Percentiles rank a stretch among this genome's conserved stretches.
Conservation (phyloP, 2,113 vertebrate genomes). For the Colaptes auratus region DNA sequence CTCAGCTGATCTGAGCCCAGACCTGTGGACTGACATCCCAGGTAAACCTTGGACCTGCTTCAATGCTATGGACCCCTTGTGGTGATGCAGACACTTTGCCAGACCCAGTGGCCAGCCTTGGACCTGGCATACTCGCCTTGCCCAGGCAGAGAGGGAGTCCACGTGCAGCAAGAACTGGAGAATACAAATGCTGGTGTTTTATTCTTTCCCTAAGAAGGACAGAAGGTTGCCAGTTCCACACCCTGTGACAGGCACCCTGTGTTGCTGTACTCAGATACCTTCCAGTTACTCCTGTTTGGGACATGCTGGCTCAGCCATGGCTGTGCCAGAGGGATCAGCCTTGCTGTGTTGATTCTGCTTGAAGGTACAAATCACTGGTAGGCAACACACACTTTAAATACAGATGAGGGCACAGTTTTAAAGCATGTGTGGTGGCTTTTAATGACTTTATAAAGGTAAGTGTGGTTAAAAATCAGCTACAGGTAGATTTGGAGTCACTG, state of each 20-base stretch:
- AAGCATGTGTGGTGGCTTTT: background rate
- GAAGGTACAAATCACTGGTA: background rate
- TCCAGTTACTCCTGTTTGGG: background rate
- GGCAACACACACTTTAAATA: background rate
- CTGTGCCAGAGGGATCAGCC: background rate
- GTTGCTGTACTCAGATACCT: background rate
- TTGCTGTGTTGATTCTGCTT: background rate
- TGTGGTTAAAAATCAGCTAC: background rate
- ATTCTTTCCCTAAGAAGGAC: background rate
- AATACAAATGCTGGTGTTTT: background rate
- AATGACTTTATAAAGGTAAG: background rate
- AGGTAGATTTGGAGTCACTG: background rate
- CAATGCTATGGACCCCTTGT: background rate
- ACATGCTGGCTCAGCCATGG: rapidly evolving
- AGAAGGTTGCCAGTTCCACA: background rate
- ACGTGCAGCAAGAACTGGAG: background rate
- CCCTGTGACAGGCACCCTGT: rapidly evolving
- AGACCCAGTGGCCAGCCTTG: background rate
- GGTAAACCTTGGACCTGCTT: background rate
- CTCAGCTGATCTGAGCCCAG: background rate
- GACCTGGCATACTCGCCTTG: background rate
- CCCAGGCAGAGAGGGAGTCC: background rate
- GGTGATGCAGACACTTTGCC: background rate
- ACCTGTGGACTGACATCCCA: background rate
- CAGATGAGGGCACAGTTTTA: background rate